Percentiles rank a stretch among this genome's conserved stretches.
These are phyloP conservation scores for Oreotrochilus melanogaster DNA, from an alignment of 2,113 vertebrate species.

Conservation along the genomic window DNA sequence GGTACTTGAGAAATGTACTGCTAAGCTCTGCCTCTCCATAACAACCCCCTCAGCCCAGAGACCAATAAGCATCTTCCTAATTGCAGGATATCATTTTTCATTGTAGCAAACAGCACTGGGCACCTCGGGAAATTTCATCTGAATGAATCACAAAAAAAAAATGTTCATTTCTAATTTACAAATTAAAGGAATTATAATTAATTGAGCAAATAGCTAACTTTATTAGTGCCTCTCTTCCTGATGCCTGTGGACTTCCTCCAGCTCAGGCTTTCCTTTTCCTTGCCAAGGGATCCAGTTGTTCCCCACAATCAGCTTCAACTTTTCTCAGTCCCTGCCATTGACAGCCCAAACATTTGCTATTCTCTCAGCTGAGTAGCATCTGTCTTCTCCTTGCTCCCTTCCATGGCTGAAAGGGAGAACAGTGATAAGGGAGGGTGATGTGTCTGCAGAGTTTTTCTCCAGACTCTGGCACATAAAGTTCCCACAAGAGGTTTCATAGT, in stretches of 20 bases:
- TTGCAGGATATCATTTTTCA: constrained; percentile 9
- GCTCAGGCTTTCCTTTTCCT: neutral
- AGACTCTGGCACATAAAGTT: neutral
- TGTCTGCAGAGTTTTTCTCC: neutral
- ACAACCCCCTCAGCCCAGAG: neutral
- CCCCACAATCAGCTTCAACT: neutral
- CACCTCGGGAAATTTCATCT: constrained; percentile 9
- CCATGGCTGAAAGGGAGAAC: neutral
- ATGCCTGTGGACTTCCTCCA: neutral
- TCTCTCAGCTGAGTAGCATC: neutral
- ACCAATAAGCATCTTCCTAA: neutral
- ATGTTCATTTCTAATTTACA: constrained; percentile 29
- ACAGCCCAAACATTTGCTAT: neutral
- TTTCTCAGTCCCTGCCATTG: neutral
- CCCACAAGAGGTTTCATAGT: neutral
- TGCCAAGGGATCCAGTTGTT: neutral
- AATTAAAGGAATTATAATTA: constrained; percentile 42
- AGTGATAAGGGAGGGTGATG: neutral
- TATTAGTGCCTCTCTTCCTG: neutral
- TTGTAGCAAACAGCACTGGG: neutral
- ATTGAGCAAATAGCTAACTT: constrained; percentile 11
- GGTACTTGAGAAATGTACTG: neutral
- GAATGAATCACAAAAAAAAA: neutral
- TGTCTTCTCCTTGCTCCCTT: neutral
- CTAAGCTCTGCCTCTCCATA: neutral